Base-by-base conservation (phyloP, 2,113 vertebrate species). In the Sinocyclocheilus rhinocerous region DNA sequence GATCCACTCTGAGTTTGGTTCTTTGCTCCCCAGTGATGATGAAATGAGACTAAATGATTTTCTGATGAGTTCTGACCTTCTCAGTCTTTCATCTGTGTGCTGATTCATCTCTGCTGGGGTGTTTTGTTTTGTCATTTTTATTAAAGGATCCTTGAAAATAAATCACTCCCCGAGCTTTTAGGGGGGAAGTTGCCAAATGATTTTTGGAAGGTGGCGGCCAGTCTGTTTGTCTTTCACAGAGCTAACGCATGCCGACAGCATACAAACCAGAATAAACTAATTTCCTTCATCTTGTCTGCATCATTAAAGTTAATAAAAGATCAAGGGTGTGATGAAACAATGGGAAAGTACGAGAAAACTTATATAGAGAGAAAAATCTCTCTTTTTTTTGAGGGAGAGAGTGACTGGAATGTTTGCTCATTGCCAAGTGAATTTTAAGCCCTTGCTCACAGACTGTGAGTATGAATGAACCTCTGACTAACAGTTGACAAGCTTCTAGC, bases 71-170 rank as follows among this genome's bases (percentile, higher is more conserved):
- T 77, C 4, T 79, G 81, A 70, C 70, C 80, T 82, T 82, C 80
- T 65, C 18, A 7, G 16, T 76, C n/a, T 83, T 63, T 81, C 6
- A 42, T 12, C 50, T 76, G 57, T 12, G 10, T 67, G 50, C 33
- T 70, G 83, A 85, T 57, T 65, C 42, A 65, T 61, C 39, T 87
- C 73, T 69, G 73, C 57, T 13, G 39, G 70, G 26, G 26, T 79
- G 55, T 61, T 70, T 55, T 86, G 67, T 81, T 86, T 86, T 55
- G 52, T 65, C 65, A 83, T 67, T 70, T 87, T 86, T 84, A 88
- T 84, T 65, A 88, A 84, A 80, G 69, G 67, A 63, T 84, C 67
- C 88, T 26, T 50, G 61, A 50, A 76, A 86, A 50, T 81, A 86
- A 86, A 81, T 86, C 55, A 48, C 70, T n/a, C 57, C 6, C 33